Percentiles rank a stretch among this genome's conserved stretches.
Evolutionary conservation across 2,113 vertebrate genomes (phyloP).

Genomic region (Barnardius zonarius): DNA sequence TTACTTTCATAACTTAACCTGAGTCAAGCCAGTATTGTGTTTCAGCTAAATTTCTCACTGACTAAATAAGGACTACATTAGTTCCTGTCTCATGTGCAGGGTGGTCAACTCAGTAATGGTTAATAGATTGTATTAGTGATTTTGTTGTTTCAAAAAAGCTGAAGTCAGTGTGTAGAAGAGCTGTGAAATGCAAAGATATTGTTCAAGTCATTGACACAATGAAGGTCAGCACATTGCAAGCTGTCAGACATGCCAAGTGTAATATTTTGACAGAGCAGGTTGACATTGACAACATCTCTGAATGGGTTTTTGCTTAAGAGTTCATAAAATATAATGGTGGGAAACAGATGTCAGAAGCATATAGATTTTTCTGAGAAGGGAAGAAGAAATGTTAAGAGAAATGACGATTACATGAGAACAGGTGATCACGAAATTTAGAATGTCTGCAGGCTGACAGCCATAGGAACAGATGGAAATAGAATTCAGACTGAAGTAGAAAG

Average conservation of each 20-base stretch:
- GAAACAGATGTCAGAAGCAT: conserved; percentile 26
- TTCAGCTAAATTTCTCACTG: neutral
- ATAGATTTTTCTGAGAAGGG: conserved; percentile 14
- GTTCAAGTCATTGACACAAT: neutral
- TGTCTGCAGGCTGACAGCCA: conserved; percentile 40
- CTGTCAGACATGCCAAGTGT: neutral
- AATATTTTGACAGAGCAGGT: conserved; percentile 1
- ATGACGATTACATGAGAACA: conserved; percentile 29
- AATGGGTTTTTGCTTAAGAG: conserved; percentile 24
- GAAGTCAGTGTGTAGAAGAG: neutral
- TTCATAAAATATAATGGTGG: conserved; percentile 27
- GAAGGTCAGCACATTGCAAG: neutral
- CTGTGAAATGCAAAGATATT: neutral
- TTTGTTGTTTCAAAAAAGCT: neutral
- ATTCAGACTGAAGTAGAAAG: conserved; percentile 3
- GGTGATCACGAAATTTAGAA: conserved; percentile 46
- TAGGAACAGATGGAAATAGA: conserved; percentile 31
- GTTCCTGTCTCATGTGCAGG: neutral
- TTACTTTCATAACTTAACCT: neutral
- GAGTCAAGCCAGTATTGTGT: neutral
- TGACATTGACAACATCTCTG: neutral
- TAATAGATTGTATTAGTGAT: neutral
- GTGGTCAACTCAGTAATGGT: neutral
- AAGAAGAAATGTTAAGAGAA: neutral
- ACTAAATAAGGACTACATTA: neutral